phyloP scores from a whole-genome alignment of 2,797 vertebrate genomes.

The Rhinoraja longicauda region DNA sequence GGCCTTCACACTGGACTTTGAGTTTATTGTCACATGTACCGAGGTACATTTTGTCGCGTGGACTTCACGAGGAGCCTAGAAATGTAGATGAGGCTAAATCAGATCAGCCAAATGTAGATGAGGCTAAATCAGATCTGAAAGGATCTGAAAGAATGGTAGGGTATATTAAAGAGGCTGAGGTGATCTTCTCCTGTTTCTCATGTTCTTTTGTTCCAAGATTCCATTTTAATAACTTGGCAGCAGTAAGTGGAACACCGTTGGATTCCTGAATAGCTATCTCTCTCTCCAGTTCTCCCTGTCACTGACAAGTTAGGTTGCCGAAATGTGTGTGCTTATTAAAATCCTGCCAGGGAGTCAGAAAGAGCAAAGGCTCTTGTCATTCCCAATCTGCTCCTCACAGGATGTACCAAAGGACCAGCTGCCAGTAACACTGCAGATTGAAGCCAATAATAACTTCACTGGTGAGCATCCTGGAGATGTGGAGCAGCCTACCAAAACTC shows the following conservation, averaged over 20 bases:
- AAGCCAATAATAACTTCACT: neutral
- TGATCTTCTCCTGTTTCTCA: no score
- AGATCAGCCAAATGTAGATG: no score
- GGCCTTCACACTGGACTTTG: no score
- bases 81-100: neutral
- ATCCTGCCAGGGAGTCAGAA: neutral
- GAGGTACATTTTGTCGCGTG: no score
- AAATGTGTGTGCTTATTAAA: neutral
- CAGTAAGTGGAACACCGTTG: neutral
- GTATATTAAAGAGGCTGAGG: no score
- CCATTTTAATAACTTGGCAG: neutral
- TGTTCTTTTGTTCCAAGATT: neutral
- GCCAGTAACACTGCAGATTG: no score
- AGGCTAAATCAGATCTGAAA: no score
- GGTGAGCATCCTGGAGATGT: neutral
- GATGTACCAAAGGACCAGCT: neutral
- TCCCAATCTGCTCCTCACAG: neutral
- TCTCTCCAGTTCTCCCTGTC: neutral
- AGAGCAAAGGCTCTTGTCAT: neutral
- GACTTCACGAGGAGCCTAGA: no score
- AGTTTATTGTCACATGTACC: no score
- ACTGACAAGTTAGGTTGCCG: neutral
- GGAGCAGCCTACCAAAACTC: neutral
- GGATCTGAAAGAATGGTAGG: no score
- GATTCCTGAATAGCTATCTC: neutral